Percentiles rank a stretch among this genome's conserved stretches.
Evolutionary conservation across 2,797 vertebrate genomes (phyloP).

Genomic region (Epinephelus awoara): DNA sequence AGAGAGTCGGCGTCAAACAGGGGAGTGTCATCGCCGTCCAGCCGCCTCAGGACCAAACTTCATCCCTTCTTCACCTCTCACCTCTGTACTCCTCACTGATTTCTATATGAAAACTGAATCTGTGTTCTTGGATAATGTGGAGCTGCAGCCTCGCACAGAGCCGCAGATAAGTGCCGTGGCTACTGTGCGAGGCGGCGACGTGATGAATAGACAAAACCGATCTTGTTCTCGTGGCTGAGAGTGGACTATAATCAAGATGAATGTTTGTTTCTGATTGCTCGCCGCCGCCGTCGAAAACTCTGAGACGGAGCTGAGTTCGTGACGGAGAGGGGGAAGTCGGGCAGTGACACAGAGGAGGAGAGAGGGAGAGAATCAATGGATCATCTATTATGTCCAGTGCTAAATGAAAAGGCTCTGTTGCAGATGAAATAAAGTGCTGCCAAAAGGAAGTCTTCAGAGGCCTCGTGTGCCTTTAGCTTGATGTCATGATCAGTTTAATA

Average conservation of each 20-base stretch:
- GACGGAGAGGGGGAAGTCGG: conserved; percentile 37
- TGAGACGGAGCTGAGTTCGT: conserved; percentile 50
- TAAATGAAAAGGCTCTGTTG: conserved; percentile 76
- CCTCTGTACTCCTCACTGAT: not conserved
- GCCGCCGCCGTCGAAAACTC: conserved; percentile 56
- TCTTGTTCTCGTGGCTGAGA: conserved; percentile 66
- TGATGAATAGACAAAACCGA: conserved; percentile 72
- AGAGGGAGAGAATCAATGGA: conserved; percentile 72
- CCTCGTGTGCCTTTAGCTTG: conserved; percentile 64
- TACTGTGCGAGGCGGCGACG: conserved; percentile 65
- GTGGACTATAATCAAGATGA: conserved; percentile 82
- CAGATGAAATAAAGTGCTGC: conserved; percentile 72
- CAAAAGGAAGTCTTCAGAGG: conserved; percentile 70
- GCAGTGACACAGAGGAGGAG: conserved; percentile 38
- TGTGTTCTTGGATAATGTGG: not conserved
- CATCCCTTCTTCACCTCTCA: not conserved
- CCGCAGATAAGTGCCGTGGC: conserved; percentile 31
- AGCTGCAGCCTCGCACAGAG: conserved; percentile 5
- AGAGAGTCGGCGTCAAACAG: not conserved
- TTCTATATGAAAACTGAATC: conserved; percentile 1
- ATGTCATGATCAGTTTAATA: conserved; percentile 80
- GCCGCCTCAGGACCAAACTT: conserved; percentile 4
- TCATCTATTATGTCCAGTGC: conserved; percentile 81
- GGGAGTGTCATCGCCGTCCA: not conserved
- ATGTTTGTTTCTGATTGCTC: conserved; percentile 78